Base-by-base conservation (phyloP, 1,140 invertebrate genomes). In the Hypsibius dujardini region DNA sequence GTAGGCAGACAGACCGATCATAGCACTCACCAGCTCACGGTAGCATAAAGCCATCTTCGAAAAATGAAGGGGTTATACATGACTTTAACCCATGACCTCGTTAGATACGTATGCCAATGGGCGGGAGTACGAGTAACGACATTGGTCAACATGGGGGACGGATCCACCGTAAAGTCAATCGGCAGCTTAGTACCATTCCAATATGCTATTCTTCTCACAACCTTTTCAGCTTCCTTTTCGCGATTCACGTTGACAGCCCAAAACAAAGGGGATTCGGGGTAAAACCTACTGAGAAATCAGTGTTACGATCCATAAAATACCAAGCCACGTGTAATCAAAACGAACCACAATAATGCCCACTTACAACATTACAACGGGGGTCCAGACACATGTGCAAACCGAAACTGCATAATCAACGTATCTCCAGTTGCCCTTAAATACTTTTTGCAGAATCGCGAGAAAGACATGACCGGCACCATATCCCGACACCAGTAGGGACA, bases 1-100 rank as follows among this genome's bases (percentile, higher is more conserved):
- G 28, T 28, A 28, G 28, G 28, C 28, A 28, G 28, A 28, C 28
- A 28, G 28, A 28, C 28, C 28, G 28, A 28, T 28, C 28, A 28
- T 28, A 28, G 28, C 28, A 56, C 50, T 7, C 7, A 56, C 50
- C 50, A 56, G 50, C 7, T 56, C n/a, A 56, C 7, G 7, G 50
- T 56, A n/a, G n/a, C 50, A n/a, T 56, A 56, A 7, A 56, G n/a
- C 50, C 50, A 56, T 7, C 50, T 7, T 12, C 50, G 50, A n/a
- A 56, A 56, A n/a, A 56, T 56, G 50, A 56, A 56, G 7, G 50
- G 50, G 50, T 56, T 56, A n/a, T 56, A 56, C 50, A 56, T 56
- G 7, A 56, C n/a, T n/a, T 56, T 56, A 7, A n/a, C n/a, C 50
- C 50, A 56, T n/a, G 50, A 56, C n/a, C 50, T 56, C 7, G n/a